Conservation (phyloP, 2,113 vertebrate species). For the Pachycephala philippinensis region DNA sequence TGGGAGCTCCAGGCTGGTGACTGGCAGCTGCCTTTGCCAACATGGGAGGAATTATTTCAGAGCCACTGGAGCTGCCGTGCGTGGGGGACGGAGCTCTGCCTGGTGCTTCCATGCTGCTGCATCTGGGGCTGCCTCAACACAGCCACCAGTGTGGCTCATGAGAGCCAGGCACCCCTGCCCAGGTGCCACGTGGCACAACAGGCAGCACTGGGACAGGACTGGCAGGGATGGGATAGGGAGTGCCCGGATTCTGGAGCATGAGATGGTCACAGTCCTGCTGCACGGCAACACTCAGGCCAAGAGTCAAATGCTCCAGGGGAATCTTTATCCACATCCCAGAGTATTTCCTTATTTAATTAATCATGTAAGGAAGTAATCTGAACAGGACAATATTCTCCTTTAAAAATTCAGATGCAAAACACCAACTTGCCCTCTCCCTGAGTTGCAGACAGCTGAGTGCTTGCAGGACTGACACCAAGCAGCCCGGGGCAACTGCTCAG, state of each 20-base stretch:
- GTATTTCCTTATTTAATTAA: neutral
- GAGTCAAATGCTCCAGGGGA: neutral
- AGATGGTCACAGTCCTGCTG: neutral
- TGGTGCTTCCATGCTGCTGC: rapidly evolving
- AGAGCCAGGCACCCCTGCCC: neutral
- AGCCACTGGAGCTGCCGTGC: neutral
- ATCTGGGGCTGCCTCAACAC: neutral
- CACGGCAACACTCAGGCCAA: rapidly evolving
- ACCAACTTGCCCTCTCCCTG: neutral
- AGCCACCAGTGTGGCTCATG: neutral
- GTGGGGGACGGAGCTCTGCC: neutral
- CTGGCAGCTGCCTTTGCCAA: constrained; percentile 2
- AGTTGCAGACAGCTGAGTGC: neutral
- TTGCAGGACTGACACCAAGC: neutral
- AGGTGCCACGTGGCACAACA: neutral
- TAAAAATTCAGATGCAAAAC: neutral
- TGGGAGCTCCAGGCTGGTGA: neutral
- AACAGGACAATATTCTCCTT: neutral
- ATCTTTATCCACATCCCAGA: neutral
- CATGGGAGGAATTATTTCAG: neutral
- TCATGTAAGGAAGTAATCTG: neutral
- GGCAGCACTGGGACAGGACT: neutral
- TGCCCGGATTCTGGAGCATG: neutral
- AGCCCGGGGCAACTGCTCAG: neutral
- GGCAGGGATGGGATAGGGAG: neutral